A percentile compares a stretch with the other conserved stretches of the same genome.
Conservation (phyloP, 2,113 vertebrate species). For the Monopterus albus region DNA sequence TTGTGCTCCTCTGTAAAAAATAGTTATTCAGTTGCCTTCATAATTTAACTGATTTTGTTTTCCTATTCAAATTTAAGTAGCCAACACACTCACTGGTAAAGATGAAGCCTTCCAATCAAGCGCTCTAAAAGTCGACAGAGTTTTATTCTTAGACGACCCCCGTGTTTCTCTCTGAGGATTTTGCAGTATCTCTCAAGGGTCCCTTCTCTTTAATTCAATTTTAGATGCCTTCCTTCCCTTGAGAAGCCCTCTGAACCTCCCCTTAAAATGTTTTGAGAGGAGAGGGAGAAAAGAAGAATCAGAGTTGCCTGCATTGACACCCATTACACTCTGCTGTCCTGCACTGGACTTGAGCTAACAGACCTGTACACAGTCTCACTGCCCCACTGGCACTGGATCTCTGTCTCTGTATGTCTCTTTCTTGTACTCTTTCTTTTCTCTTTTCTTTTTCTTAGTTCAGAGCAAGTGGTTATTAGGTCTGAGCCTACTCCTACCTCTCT, state of each 20-base stretch:
- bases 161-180: conserved; percentile 37
- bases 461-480: conserved; percentile 67
- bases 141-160: conserved; percentile 29
- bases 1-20: too few relatives aligned
- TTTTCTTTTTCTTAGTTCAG: conserved; percentile 34
- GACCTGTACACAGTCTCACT: conserved; percentile 8
- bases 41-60: background rate
- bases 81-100: background rate
- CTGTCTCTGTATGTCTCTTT: background rate
- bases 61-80: background rate
- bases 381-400: conserved; percentile 28
- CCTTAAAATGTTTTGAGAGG: conserved; percentile 32
- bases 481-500: conserved; percentile 40
- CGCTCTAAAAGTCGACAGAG: background rate
- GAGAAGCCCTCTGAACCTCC: conserved; percentile 41
- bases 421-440: conserved; percentile 19
- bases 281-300: conserved; percentile 20
- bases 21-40: background rate
- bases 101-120: background rate
- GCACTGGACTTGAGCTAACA: conserved; percentile 4
- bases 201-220: conserved; percentile 48
- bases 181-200: conserved; percentile 34
- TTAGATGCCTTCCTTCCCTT: conserved; percentile 39
- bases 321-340: conserved; percentile 3
- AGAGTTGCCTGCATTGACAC: conserved; percentile 13